phyloP scores from a whole-genome alignment of 1,140 invertebrate genomes.

The Gyrodactylus salaris region DNA sequence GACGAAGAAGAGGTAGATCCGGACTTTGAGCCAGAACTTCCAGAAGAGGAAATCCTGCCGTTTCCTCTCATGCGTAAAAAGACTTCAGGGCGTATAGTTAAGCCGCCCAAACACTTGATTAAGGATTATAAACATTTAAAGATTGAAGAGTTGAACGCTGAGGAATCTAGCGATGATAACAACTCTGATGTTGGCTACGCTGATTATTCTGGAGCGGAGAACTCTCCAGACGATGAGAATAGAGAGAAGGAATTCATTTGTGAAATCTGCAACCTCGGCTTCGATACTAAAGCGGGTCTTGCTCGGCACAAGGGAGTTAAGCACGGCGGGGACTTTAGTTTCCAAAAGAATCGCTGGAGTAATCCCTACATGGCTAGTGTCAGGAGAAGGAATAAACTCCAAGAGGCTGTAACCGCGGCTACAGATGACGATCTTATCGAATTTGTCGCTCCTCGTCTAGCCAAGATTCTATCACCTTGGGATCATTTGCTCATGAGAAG shows the following conservation, averaged over 20 bases:
- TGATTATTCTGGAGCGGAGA: slow-evolving; percentile 17
- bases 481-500: slow-evolving; percentile 22
- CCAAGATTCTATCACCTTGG: slow-evolving; percentile 18
- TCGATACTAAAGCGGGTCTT: background rate
- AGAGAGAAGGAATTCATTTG: background rate
- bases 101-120: slow-evolving; percentile 32
- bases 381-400: background rate
- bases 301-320: background rate
- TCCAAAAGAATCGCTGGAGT: background rate
- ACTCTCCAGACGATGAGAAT: background rate
- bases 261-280: background rate
- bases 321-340: background rate
- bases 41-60: background rate
- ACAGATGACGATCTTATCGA: slow-evolving; percentile 22
- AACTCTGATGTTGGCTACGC: slow-evolving; percentile 33
- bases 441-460: slow-evolving; percentile 19
- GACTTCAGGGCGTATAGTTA: slow-evolving; percentile 28
- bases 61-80: background rate
- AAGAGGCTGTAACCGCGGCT: background rate
- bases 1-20: background rate
- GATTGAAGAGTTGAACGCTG: slow-evolving; percentile 27
- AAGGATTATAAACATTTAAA: slow-evolving; percentile 32
- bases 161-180: slow-evolving; percentile 21
- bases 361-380: background rate
- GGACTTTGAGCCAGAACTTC: background rate